phyloP scores from a whole-genome alignment of 2,797 vertebrate genomes.

The Lutra lutra region DNA sequence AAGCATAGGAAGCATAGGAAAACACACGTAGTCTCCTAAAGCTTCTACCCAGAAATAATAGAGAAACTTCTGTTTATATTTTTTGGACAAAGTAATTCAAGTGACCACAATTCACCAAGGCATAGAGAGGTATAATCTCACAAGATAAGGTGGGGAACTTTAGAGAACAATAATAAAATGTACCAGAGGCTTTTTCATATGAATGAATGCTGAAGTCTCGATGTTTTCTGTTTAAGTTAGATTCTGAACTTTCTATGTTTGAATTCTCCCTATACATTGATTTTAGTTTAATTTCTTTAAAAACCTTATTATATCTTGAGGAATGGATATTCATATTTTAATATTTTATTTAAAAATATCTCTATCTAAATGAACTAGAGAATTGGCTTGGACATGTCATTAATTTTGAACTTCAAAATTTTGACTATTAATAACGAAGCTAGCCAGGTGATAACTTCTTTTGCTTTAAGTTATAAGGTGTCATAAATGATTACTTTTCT shows the following conservation, averaged over 20 bases:
- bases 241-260: not conserved
- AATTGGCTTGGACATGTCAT: not conserved
- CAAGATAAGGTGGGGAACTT: not conserved
- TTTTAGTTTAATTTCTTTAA: not conserved
- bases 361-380: not conserved
- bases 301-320: not conserved
- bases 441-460: not conserved
- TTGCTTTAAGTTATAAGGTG: constrained; percentile 27
- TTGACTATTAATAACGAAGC: not conserved
- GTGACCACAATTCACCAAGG: not conserved
- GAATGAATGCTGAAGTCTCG: not conserved
- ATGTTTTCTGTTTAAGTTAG: not conserved
- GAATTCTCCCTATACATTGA: not conserved
- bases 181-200: not conserved
- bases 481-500: constrained; percentile 1
- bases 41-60: not conserved
- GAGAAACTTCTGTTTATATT: not conserved
- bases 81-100: not conserved
- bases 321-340: not conserved
- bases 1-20: not conserved
- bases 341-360: not conserved
- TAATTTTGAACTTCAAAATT: constrained; percentile 10
- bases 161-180: not conserved
- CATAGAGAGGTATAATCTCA: not conserved
- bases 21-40: not conserved